phyloP scores from a whole-genome alignment of 2,888 invertebrate species.

The Himalopsyche anomala region DNA sequence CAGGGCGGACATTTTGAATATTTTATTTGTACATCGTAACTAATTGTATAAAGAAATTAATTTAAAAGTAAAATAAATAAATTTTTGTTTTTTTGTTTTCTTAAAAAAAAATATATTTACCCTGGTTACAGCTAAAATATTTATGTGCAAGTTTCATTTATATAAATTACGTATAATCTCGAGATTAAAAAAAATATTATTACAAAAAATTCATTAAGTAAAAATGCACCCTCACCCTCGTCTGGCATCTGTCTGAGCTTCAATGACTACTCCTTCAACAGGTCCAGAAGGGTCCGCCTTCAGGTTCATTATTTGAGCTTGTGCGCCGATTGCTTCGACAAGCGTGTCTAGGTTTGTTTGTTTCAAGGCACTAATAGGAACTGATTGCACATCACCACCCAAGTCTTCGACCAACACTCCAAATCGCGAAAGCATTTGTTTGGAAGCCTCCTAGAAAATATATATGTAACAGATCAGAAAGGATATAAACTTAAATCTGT shows the following conservation, averaged over 20 bases:
- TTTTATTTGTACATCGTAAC: no score
- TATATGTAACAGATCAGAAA: no score
- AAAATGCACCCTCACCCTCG: conserved; percentile 76
- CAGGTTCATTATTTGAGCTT: conserved; percentile 92
- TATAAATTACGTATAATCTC: no score
- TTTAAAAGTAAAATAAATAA: no score
- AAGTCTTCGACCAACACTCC: conserved; percentile 90
- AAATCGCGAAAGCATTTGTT: conserved; percentile 84
- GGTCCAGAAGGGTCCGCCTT: conserved; percentile 88
- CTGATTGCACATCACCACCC: conserved; percentile 94
- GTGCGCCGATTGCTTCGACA: conserved; percentile 88
- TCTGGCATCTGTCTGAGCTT: conserved; percentile 84
- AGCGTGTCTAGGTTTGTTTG: conserved; percentile 86
- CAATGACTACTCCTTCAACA: conserved; percentile 94
- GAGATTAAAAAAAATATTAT: no score
- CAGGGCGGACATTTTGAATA: no score
- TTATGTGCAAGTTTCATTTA: conserved; percentile 34
- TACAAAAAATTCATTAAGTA: no score
- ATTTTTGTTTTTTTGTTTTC: no score
- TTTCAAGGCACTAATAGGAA: conserved; percentile 94
- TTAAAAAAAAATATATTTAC: not conserved
- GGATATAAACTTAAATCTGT: no score
- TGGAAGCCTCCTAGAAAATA: conserved; percentile 72
- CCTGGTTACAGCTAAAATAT: not conserved
- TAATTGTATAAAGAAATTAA: no score